These are phyloP conservation scores for Brotula barbata DNA, from an alignment of 2,797 vertebrate genomes.

Conservation along the genomic window DNA sequence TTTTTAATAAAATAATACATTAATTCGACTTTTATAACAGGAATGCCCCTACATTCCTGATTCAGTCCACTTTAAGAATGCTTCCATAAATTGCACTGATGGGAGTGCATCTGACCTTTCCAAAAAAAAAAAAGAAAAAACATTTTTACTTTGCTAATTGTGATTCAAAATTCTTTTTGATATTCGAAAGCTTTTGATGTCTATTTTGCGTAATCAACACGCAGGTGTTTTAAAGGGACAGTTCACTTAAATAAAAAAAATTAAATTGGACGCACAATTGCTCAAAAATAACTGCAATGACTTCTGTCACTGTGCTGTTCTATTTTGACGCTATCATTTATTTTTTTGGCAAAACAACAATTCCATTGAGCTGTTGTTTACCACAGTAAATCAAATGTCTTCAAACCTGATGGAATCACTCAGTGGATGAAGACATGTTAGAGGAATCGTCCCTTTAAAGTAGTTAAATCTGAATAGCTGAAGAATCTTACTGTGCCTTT, in stretches of 20 bases:
- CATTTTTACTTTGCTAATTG: constrained; percentile 3
- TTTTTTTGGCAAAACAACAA: too few species aligned
- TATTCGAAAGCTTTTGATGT: constrained; percentile 1
- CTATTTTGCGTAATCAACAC: not conserved
- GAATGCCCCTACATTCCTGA: constrained; percentile 10
- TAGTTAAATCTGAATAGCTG: constrained; percentile 4
- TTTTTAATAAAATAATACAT: not conserved
- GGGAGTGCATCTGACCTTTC: constrained; percentile 36
- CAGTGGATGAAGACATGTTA: constrained; percentile 15
- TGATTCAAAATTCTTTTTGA: not conserved
- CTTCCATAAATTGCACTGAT: constrained; percentile 38
- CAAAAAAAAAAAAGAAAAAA: constrained; percentile 17
- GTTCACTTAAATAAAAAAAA: constrained; percentile 6
- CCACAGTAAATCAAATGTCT: too few species aligned
- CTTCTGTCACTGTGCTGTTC: too few species aligned
- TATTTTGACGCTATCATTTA: too few species aligned
- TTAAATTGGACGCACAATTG: too few species aligned
- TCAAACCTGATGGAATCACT: constrained; percentile 1
- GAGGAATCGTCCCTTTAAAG: constrained; percentile 27
- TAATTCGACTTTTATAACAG: constrained; percentile 1
- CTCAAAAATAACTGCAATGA: too few species aligned
- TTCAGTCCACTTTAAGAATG: constrained; percentile 6
- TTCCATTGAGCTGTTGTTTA: not conserved
- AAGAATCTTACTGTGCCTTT: constrained; percentile 45
- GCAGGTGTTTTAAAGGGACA: constrained; percentile 8